Evolutionary conservation across 1,140 invertebrate genomes (phyloP), one percentile per base, ranked within the genome.

Genomic region (Drosophila pandora): DNA sequence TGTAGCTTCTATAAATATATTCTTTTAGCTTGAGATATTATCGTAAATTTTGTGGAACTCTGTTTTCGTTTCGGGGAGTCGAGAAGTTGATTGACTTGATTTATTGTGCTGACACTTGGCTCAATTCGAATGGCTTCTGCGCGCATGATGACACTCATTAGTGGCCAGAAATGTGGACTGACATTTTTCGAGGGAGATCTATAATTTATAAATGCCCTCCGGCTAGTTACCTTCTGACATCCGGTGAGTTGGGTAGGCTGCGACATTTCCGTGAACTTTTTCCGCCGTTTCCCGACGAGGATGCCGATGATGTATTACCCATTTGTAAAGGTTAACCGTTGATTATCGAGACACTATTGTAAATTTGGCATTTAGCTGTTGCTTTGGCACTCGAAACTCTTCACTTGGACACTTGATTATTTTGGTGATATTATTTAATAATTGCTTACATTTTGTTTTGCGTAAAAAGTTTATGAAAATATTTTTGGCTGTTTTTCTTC

Each of bases 161-260:
- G 84, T 77, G 67, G 50, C 39, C 45, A 53, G 55, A 55, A 50
- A 74, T 75, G 52, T 58, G 23, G 21, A 43, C 62, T 68, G 59
- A 57, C 56, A 48, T 55, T 76, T 82, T 71, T 28, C 30, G 4
- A 6, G 55, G 49, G 60, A 50, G 60, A 55, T 21, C 13, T 47
- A 47, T 43, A 58, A 45, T 21, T 39, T 43, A 48, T 49, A 68
- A 47, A 75, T 57, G 53, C 50, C 34, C 55, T 30, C 45, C 37
- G 25, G 30, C 22, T 32, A 37, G 49, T 65, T 87, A 94, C 93
- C 94, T 94, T 92, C 94, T 91, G 56, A 94, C 93, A 93, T 95
- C 94, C 76, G 94, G 94, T 58, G 94, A 95, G 84, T 94, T 94
- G 43, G 94, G 94, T 80, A 95, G 92, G 88, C 94, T 95, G 76